These are phyloP conservation scores for Holacanthus passer DNA, from an alignment of 2,113 vertebrate genomes.

Conservation along the genomic window DNA sequence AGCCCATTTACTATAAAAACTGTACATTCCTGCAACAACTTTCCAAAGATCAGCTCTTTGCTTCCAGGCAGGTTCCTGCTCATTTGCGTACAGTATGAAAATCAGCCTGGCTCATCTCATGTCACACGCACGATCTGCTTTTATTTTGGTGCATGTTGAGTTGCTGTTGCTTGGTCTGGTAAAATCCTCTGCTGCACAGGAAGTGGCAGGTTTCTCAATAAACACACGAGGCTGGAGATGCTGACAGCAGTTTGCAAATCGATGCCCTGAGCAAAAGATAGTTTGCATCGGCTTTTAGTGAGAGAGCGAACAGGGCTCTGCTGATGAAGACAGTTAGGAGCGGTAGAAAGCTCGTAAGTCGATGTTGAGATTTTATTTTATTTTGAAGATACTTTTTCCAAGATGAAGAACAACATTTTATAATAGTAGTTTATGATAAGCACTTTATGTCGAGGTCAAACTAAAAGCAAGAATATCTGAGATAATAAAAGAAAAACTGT, in stretches of 20 bases:
- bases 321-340: too few relatives aligned
- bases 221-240: neutral
- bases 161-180: neutral
- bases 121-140: constrained; percentile 13
- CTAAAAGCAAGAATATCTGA: neutral
- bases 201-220: neutral
- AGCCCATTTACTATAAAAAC: neutral
- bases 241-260: neutral
- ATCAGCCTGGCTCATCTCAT: constrained; percentile 21
- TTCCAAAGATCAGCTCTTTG: neutral
- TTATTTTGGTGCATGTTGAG: constrained; percentile 3
- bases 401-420: too few relatives aligned
- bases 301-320: too few relatives aligned
- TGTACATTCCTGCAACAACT: neutral
- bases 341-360: too few relatives aligned
- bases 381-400: too few relatives aligned
- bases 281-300: neutral
- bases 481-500: too few relatives aligned
- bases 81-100: constrained; percentile 56
- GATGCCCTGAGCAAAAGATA: neutral
- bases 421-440: too few relatives aligned
- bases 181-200: neutral
- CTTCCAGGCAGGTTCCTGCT: neutral
- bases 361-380: too few relatives aligned
- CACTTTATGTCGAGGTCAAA: too few relatives aligned